Percentiles rank a stretch among this genome's conserved stretches.
These are phyloP conservation scores for Plutella xylostella DNA, from an alignment of 2,888 invertebrate genomes.

Conservation along the genomic window DNA sequence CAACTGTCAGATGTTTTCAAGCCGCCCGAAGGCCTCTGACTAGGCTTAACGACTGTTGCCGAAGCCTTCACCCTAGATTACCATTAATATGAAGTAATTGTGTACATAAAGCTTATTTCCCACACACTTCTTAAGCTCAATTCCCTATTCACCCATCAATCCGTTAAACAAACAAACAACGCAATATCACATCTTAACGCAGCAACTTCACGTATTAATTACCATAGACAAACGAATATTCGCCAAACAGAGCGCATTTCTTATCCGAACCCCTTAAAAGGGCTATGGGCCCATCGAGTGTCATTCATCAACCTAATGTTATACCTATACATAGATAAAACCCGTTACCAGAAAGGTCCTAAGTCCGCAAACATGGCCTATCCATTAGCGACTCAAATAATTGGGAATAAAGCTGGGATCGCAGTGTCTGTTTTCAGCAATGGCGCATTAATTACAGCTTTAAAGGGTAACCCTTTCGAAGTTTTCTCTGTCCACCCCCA, in stretches of 20 bases:
- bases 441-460: conserved; percentile 65
- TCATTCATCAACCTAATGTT: conserved; percentile 66
- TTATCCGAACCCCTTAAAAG: conserved; percentile 66
- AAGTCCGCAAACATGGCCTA: background rate
- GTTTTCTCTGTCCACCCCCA: conserved; percentile 64
- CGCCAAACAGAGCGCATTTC: conserved; percentile 63
- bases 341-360: conserved; percentile 38
- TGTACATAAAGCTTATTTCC: too few relatives aligned
- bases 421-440: conserved; percentile 55
- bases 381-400: too few relatives aligned
- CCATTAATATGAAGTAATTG: too few relatives aligned
- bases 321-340: conserved; percentile 55
- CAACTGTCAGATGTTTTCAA: too few relatives aligned
- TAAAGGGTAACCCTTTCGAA: conserved; percentile 61
- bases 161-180: conserved; percentile 11
- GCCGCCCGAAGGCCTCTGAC: too few relatives aligned
- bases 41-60: too few relatives aligned
- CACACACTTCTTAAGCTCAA: too few relatives aligned
- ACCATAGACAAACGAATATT: conserved; percentile 39
- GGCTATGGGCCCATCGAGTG: conserved; percentile 68
- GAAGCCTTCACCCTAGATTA: too few relatives aligned
- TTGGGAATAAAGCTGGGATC: too few relatives aligned
- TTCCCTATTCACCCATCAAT: conserved; percentile 13
- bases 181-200: conserved; percentile 16
- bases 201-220: conserved; percentile 17